These are phyloP conservation scores for Sternarchorhynchus goeldii DNA, from an alignment of 2,797 vertebrate genomes.

Conservation along the genomic window DNA sequence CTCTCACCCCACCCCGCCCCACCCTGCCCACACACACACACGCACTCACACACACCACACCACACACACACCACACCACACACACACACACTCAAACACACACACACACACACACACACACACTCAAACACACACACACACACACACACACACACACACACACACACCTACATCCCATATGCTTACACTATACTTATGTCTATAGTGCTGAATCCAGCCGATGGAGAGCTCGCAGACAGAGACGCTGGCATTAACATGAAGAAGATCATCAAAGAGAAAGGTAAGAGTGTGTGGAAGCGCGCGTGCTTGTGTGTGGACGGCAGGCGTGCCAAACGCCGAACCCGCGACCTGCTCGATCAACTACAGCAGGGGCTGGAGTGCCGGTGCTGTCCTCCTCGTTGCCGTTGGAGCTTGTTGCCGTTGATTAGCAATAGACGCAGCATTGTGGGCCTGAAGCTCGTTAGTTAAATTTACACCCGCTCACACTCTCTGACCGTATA, in stretches of 20 bases:
- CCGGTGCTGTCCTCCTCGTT: not conserved
- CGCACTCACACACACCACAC: not conserved
- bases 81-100: too few relatives aligned
- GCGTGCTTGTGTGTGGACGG: not conserved
- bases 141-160: not conserved
- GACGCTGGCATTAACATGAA: slow-evolving; percentile 79
- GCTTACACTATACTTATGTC: slow-evolving; percentile 50
- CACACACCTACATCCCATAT: not conserved
- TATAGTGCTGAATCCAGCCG: slow-evolving; percentile 76
- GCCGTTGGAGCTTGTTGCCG: not conserved
- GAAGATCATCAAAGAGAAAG: slow-evolving; percentile 83
- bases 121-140: not conserved
- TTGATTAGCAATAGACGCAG: not conserved
- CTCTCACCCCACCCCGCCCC: too few relatives aligned
- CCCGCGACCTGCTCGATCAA: not conserved
- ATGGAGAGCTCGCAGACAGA: slow-evolving; percentile 77
- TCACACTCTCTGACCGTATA: slow-evolving; percentile 40
- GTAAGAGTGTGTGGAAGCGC: slow-evolving; percentile 59
- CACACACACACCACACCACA: not conserved
- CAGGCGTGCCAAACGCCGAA: not conserved
- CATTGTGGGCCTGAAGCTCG: slow-evolving; percentile 13
- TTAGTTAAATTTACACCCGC: slow-evolving; percentile 45
- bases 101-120: not conserved
- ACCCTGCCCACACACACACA: not conserved
- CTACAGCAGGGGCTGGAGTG: too few relatives aligned